A percentile compares a stretch with the other conserved stretches of the same genome.
Conservation (phyloP, 64 coral and sea anemone genomes). For the Montipora sp. region DNA sequence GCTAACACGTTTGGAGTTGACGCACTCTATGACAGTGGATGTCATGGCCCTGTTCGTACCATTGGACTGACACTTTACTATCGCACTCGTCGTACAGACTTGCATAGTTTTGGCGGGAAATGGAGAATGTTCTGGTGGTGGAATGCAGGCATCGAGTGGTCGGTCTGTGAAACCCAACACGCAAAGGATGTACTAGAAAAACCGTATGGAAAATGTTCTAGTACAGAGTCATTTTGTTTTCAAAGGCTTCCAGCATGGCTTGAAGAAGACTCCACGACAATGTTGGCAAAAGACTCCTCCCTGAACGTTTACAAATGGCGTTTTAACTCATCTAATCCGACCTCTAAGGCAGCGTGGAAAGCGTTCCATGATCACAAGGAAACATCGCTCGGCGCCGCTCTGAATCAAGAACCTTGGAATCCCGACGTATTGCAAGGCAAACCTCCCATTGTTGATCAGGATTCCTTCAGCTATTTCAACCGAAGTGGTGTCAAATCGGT, state of each 20-base stretch:
- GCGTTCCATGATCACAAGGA: constrained; percentile 5
- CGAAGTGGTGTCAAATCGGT: constrained; percentile 62
- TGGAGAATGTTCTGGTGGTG: constrained; percentile 54
- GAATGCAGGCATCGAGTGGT: constrained; percentile 15
- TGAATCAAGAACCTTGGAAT: background rate
- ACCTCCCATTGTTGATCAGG: constrained; percentile 47
- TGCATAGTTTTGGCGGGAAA: constrained; percentile 6
- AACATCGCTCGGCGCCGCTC: background rate
- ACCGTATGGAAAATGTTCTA: constrained; percentile 27
- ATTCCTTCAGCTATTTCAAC: constrained; percentile 64
- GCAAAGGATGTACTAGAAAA: constrained; percentile 17
- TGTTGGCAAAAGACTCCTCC: constrained; percentile 14
- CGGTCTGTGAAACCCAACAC: background rate
- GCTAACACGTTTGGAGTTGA: constrained; percentile 11
- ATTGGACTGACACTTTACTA: constrained; percentile 38
- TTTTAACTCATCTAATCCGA: constrained; percentile 31
- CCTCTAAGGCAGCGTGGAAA: background rate
- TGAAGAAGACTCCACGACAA: constrained; percentile 14
- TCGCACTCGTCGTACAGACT: background rate
- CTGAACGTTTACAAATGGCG: constrained; percentile 12
- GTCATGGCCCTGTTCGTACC: constrained; percentile 14
- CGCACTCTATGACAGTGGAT: constrained; percentile 5
- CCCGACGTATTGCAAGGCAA: constrained; percentile 37
- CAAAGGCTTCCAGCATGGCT: constrained; percentile 44
- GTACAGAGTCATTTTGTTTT: constrained; percentile 40